Evolutionary conservation across 1,140 invertebrate genomes (phyloP), one percentile per base, ranked within the genome.

Genomic region (Lucilia sericata): DNA sequence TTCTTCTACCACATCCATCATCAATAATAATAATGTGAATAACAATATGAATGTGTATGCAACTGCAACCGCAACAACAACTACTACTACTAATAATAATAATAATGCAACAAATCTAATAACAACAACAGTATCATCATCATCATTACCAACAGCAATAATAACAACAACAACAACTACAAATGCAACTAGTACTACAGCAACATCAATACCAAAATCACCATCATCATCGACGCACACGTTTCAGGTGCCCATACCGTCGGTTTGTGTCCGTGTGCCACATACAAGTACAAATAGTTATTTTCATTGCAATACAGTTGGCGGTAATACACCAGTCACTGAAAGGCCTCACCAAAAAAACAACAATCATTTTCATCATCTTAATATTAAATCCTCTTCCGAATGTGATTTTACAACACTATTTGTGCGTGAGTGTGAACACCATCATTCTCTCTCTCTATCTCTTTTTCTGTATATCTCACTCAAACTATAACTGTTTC

Each of bases 401-500:
- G 76, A 80, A 86, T 88, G 87, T 89, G 88, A 91, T 86, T 88
- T 89, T 88, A 88, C 90, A 91, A 90, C 90, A 90, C 88, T 91
- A 88, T 91, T 90, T 88, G 90, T 91, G 90, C 90, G 90, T 91
- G 90, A 91, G 90, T 91, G 88, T 90, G 87, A 70, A 87, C 87
- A 88, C 88, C 30, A 74, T 19, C 65, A 14, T 25, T 70, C 65
- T 70, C 3, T 70, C 70, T 36, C 55, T 9, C 60, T 75, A n/a
- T 25, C 19, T 84, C 21, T 81, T 13, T 82, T 30, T 30, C 25
- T 30, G 25, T 30, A 30, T 30, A 30, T 2, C 60, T 60, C 42
- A 42, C 42, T 42, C 42, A 42, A 42, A 42, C 42, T 42, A 10
- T 42, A 55, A 55, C 14, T 42, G 47, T 78, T 36, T 47, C 74